Percentiles rank a stretch among this genome's conserved stretches.
Evolutionary conservation across 1,140 invertebrate species (phyloP).

Genomic region (Portunus trituberculatus): DNA sequence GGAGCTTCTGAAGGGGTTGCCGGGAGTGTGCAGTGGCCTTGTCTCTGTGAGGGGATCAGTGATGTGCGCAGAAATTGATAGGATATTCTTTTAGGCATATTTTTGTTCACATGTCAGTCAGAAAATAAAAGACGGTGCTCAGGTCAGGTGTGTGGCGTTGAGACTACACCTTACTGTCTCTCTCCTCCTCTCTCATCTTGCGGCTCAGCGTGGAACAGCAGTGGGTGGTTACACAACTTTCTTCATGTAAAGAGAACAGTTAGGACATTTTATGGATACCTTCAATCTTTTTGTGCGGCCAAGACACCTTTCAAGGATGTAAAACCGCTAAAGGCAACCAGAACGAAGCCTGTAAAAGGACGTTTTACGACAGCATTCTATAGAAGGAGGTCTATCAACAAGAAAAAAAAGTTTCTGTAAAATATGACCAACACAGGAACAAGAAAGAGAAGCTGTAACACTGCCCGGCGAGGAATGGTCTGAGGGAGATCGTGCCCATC

Average conservation of each 20-base stretch:
- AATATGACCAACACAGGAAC: not conserved
- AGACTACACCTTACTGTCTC: not conserved
- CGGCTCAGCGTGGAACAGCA: not conserved
- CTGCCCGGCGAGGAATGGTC: not conserved
- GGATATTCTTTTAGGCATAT: too few relatives aligned
- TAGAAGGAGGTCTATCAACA: not conserved
- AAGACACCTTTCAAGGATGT: not conserved
- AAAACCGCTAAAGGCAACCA: not conserved
- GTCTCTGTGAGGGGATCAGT: too few relatives aligned
- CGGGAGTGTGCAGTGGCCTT: too few relatives aligned
- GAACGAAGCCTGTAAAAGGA: not conserved
- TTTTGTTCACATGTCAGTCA: too few relatives aligned
- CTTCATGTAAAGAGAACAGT: not conserved
- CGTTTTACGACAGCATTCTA: not conserved
- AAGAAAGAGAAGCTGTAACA: slow-evolving; percentile 3
- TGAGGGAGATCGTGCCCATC: not conserved
- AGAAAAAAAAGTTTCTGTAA: not conserved
- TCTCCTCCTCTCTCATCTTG: not conserved
- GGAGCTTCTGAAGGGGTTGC: not conserved
- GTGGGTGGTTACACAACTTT: not conserved
- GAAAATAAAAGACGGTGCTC: not conserved
- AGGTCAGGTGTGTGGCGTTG: not conserved
- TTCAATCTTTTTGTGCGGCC: not conserved
- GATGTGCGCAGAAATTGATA: too few relatives aligned
- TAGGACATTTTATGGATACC: not conserved